Base-by-base conservation (phyloP, 2,888 invertebrate genomes). In the Choristoneura rosaceana region DNA sequence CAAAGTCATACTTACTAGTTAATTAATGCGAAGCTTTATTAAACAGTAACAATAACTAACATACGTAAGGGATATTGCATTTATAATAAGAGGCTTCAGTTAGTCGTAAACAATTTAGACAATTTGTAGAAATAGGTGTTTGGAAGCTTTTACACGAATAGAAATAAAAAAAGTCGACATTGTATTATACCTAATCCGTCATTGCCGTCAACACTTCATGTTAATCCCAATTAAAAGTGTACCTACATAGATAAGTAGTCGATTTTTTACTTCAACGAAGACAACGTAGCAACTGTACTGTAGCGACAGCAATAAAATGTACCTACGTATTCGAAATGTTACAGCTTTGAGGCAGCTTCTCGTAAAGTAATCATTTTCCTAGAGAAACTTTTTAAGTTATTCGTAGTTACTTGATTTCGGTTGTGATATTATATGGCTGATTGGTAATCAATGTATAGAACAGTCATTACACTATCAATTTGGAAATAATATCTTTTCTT, bases 81-180 rank as follows among this genome's bases (percentile, higher is more conserved):
- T 84, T 81, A 76, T 67, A 58, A 71, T 71, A 76, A 80, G 80
- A 85, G 85, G 81, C 81, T 82, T 80, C 79, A 76, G 75, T 81
- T 84, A 81, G 79, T 79, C 73, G 60, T 82, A 78, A 81, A 76
- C 79, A 79, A 78, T 77, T 82, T 90, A 91, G 87, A 83, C 71
- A 82, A 62, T 84, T 81, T 71, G 89, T 92, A 90, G 89, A 81
- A 64, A 84, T 93, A 93, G 93, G 89, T 87, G 93, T 93, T 93
- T 93, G 88, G 93, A 93, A 81, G 93, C 93, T 93, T 93, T 93
- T 93, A 93, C 93, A 93, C 92, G 78, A 87, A 83, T 91, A 90
- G 85, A 81, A 15, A 65, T 71, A 66, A 81, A 77, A 77, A 82
- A 84, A 87, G 88, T 86, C 85, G 83, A 83, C 90, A 90, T 87